Conservation (phyloP, 2,888 invertebrate genomes). For the Teleogryllus oceanicus region DNA sequence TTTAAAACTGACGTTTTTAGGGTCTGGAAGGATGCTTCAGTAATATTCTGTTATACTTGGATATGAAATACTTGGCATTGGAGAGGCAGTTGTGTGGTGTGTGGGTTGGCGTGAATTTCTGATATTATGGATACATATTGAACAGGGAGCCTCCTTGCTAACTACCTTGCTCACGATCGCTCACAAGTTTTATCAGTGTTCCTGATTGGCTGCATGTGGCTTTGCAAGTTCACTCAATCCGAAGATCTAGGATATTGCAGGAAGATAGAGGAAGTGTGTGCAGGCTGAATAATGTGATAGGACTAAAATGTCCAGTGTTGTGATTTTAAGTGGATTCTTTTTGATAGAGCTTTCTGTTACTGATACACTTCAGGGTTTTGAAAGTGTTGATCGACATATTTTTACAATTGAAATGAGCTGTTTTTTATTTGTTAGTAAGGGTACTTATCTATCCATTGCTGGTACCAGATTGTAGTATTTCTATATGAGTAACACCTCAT, state of each 20-base stretch:
- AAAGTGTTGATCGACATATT: background rate
- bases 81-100: no score
- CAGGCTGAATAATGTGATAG: constrained; percentile 2
- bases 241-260: background rate
- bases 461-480: background rate
- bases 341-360: background rate
- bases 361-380: background rate
- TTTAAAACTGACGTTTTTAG: no score
- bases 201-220: background rate
- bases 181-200: background rate
- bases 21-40: no score
- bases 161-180: background rate
- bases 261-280: background rate
- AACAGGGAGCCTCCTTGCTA: constrained; percentile 5
- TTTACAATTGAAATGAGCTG: background rate
- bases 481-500: background rate
- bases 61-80: background rate
- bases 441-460: background rate
- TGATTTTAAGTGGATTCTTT: background rate
- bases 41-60: no score
- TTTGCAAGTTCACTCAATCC: background rate
- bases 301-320: background rate
- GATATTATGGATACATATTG: background rate
- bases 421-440: background rate
- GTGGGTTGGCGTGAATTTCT: background rate